Evolutionary conservation across 2,888 invertebrate genomes (phyloP), one percentile per base, ranked within the genome.

Genomic region (Eilema depressum): DNA sequence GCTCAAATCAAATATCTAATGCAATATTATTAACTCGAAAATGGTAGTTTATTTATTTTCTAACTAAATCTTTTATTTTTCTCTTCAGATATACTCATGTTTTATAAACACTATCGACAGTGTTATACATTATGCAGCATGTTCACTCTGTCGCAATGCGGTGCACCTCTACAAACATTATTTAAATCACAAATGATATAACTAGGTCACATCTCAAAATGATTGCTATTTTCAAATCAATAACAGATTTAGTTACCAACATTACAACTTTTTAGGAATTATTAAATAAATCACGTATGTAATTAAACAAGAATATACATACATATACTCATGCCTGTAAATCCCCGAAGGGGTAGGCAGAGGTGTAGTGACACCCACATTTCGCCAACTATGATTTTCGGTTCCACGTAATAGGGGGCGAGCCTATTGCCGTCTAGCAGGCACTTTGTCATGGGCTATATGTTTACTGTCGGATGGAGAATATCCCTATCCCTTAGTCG

Each of bases 121-220:
- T 37, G 33, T 56, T 65, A 57, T 33, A 65, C 64, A 64, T 57
- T 66, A 75, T 71, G 66, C 75, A 79, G 76, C 76, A 77, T 68
- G 66, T 77, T 77, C 72, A 63, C 73, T 63, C 68, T 73, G 76
- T 69, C 77, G 77, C 77, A 76, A 70, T 76, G 78, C 81, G 77
- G 83, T 85, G 84, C 83, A 85, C 83, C 79, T 80, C 57, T 69
- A 82, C 83, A 86, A 85, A 87, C 85, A 84, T 83, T 72, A 86
- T 89, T 89, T 87, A 88, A 88, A 89, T 88, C 83, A 80, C 88
- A 88, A 85, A 88, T 89, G 82, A 78, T 79, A 76, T 70, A 75
- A 83, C 83, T 85, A 76, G 82, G 84, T 83, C 82, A 83, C 84
- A 75, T 76, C 79, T 66, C 69, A 79, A 78, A 85, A 83, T 82